These are phyloP conservation scores for Andrena marginata DNA, from an alignment of 2,888 invertebrate genomes.

Conservation along the genomic window DNA sequence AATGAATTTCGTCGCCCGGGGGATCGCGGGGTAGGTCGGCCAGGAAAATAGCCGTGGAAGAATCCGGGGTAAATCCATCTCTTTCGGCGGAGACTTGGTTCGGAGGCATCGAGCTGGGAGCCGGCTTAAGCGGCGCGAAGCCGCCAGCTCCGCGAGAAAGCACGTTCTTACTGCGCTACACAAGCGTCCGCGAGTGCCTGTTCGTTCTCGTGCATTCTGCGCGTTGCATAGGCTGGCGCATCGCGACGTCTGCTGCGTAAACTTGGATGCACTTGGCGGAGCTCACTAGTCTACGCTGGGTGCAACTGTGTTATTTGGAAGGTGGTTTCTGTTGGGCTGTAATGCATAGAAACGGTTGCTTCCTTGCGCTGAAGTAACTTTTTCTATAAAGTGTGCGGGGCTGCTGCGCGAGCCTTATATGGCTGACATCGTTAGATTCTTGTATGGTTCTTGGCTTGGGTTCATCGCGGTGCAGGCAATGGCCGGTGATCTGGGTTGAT, in stretches of 20 bases:
- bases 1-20: slow-evolving; percentile 26
- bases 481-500: too few species aligned
- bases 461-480: too few species aligned
- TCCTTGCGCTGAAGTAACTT: not conserved
- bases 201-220: not conserved
- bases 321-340: not conserved
- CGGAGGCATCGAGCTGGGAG: slow-evolving; percentile 49
- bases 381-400: not conserved
- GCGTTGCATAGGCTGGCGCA: not conserved
- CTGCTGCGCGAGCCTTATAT: too few species aligned
- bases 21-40: not conserved
- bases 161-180: slow-evolving; percentile 31
- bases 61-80: slow-evolving; percentile 62
- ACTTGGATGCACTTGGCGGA: not conserved
- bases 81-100: slow-evolving; percentile 62
- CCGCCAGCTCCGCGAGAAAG: slow-evolving; percentile 37
- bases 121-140: slow-evolving; percentile 54
- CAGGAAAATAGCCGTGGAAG: slow-evolving; percentile 47
- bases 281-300: not conserved
- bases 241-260: not conserved
- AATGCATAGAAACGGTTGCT: not conserved
- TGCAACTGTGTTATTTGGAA: not conserved
- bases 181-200: not conserved
- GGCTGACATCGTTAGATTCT: too few species aligned
- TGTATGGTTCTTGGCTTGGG: too few species aligned